Base-by-base conservation (phyloP, 2,113 vertebrate genomes). In the Cnemophilus loriae region DNA sequence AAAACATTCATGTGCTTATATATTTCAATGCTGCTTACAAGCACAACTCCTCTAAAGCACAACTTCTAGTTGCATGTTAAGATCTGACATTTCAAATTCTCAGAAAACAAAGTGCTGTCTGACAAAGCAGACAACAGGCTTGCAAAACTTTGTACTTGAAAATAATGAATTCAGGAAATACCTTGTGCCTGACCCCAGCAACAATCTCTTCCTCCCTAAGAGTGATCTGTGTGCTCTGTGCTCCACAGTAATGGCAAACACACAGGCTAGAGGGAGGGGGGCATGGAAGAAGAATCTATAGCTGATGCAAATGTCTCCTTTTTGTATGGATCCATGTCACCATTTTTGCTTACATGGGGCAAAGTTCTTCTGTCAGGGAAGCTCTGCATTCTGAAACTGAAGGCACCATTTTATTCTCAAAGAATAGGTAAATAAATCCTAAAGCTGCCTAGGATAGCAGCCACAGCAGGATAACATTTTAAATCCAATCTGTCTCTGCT, bases 141-240 rank as follows among this genome's bases (percentile, higher is more conserved):
- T 81, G 91, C 56, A 94, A 91, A 95, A 93, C 79, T 88, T 84
- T 83, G 50, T 90, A 70, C 86, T 91, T 74, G 59, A 88, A 93
- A 93, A 90, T 87, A 96, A 91, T 78, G 76, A 90, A 89, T 96
- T 92, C 94, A 96, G 93, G 92, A 96, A 96, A 93, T 94, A 90
- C 82, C 76, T 94, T 84, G 75, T 83, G 94, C 89, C 83, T 93
- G 88, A 78, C 88, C 92, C 85, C 73, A 92, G 64, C 56, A 86
- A 87, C 85, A 87, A 18, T 63, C 76, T 84, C 85, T 92, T 90
- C 93, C 92, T 91, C 80, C 71, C 71, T 47, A 27, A 46, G 46
- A 93, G 41, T 44, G 50, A 90, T 88, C 68, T 82, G 64, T 82
- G 68, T 89, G 71, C 52, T 69, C 90, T 69, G 52, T 60, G 71